These are phyloP conservation scores for Corydoras sp. DNA, from an alignment of 2,113 vertebrate species.

Conservation along the genomic window DNA sequence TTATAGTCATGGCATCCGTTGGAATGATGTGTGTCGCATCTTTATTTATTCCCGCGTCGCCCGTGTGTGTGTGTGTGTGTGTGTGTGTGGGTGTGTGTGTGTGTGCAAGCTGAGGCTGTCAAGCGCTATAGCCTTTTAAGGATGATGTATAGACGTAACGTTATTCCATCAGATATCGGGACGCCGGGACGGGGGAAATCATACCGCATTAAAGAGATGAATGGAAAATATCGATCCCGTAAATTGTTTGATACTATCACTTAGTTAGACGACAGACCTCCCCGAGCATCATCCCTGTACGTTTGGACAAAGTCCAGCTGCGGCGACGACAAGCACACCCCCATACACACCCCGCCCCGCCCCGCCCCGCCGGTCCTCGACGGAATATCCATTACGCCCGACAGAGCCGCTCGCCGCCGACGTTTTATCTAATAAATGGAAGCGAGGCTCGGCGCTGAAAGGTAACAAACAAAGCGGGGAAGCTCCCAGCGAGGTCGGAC, in stretches of 20 bases:
- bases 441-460: conserved; percentile 52
- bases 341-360: conserved; percentile 52
- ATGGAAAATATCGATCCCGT: conserved; percentile 57
- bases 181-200: no score
- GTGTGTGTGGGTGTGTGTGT: no score
- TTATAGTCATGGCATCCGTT: no score
- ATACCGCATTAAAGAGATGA: conserved; percentile 55
- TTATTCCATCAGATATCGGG: conserved; percentile 42
- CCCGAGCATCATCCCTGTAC: conserved; percentile 47
- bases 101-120: no score
- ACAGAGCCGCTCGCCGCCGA: conserved; percentile 66
- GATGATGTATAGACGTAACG: conserved; percentile 30
- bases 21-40: no score
- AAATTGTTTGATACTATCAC: conserved; percentile 52
- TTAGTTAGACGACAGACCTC: conserved; percentile 53
- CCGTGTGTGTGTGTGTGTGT: no score
- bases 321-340: no score
- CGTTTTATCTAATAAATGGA: conserved; percentile 77
- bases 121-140: conserved; percentile 21
- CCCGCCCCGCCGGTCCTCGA: conserved; percentile 55
- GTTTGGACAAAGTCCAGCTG: conserved; percentile 57
- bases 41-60: no score
- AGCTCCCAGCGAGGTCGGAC: conserved; percentile 58
- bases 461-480: conserved; percentile 57
- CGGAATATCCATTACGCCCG: conserved; percentile 69